These are phyloP conservation scores for Melitaea athalia DNA, from an alignment of 2,888 invertebrate species.

Conservation along the genomic window DNA sequence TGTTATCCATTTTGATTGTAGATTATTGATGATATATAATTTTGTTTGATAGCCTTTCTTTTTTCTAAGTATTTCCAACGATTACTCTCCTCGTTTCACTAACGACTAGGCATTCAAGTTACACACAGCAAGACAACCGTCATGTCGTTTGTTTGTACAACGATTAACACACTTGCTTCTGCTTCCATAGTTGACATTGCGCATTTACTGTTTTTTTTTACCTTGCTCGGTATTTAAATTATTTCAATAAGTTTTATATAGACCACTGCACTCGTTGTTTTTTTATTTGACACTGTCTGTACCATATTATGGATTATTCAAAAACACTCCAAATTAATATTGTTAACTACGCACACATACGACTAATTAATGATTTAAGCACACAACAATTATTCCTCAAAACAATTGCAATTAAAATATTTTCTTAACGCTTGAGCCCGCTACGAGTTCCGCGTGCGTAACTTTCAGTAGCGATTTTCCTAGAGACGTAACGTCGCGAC, in stretches of 20 bases:
- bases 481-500: conserved; percentile 59
- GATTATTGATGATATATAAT: conserved; percentile 48
- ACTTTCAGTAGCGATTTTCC: conserved; percentile 56
- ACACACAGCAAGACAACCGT: conserved; percentile 58
- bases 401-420: background rate
- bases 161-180: conserved; percentile 75
- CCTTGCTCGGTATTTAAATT: conserved; percentile 63
- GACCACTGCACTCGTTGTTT: conserved; percentile 14
- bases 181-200: conserved; percentile 76
- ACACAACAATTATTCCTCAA: background rate
- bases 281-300: background rate
- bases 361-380: no score
- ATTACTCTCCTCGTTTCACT: conserved; percentile 64
- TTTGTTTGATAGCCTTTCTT: conserved; percentile 51
- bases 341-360: no score
- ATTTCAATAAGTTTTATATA: conserved; percentile 46
- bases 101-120: conserved; percentile 65
- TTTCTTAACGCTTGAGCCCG: background rate
- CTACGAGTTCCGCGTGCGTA: conserved; percentile 49
- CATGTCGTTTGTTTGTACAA: conserved; percentile 71
- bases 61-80: conserved; percentile 56
- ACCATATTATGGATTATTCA: background rate
- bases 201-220: conserved; percentile 71
- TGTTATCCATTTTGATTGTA: conserved; percentile 66
- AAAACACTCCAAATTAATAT: background rate